phyloP scores from a whole-genome alignment of 2,113 vertebrate species.

The Uropsilus gracilis region DNA sequence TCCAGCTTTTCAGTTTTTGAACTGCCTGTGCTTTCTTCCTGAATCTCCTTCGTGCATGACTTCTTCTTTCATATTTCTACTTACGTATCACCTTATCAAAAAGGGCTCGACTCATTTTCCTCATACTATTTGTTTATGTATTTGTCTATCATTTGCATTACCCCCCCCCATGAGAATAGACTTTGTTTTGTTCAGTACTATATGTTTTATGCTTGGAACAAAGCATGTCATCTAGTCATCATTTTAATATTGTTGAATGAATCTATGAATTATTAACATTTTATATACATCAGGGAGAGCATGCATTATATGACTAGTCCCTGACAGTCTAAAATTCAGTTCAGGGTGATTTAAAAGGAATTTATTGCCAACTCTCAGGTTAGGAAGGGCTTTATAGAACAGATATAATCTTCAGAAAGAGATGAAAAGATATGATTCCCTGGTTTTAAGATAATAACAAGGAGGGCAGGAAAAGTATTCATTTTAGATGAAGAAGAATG shows the following conservation, averaged over 20 bases:
- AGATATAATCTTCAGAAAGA: background rate
- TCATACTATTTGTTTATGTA: background rate
- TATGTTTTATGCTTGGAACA: background rate
- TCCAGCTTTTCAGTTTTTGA: too few relatives aligned
- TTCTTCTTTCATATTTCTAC: background rate
- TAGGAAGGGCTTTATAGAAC: background rate
- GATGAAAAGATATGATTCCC: background rate
- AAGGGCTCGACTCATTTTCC: background rate
- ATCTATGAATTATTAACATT: conserved; percentile 55
- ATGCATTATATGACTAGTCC: background rate
- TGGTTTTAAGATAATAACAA: background rate
- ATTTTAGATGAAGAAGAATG: background rate
- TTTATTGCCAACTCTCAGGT: background rate
- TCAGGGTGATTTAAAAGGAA: background rate
- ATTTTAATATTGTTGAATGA: background rate
- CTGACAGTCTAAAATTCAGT: background rate
- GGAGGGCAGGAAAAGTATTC: background rate
- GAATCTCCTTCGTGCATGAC: background rate
- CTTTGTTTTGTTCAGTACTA: background rate
- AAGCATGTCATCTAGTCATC: background rate
- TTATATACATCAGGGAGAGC: background rate
- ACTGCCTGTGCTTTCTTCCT: background rate
- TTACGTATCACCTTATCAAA: background rate
- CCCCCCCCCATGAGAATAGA: background rate
- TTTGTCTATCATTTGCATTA: background rate